Percentiles rank a stretch among this genome's conserved stretches.
Evolutionary conservation across 2,113 vertebrate genomes (phyloP).

Genomic region (Todiramphus saurophagus): DNA sequence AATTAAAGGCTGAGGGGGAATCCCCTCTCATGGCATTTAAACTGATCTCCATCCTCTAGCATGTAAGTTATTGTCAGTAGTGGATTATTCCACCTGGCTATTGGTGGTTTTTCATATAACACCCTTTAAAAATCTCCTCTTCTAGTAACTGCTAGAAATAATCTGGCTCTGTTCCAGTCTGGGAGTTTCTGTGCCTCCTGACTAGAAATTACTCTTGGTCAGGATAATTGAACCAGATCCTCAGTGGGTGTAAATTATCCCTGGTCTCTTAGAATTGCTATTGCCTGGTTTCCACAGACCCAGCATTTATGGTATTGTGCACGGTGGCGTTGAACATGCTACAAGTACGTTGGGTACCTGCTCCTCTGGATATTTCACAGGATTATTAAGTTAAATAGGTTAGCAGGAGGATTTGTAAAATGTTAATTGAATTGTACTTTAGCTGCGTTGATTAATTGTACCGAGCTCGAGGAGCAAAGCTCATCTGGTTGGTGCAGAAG

Average conservation of each 20-base stretch:
- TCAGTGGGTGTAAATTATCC: neutral
- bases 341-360: fast-evolving
- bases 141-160: neutral
- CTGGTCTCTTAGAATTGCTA: neutral
- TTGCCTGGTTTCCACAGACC: neutral
- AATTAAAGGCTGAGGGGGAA: neutral
- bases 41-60: neutral
- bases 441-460: neutral
- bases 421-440: neutral
- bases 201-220: neutral
- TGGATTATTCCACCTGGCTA: neutral
- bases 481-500: neutral
- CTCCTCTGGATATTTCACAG: neutral
- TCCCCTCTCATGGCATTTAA: neutral
- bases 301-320: neutral
- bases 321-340: neutral
- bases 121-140: neutral
- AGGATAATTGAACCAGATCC: neutral
- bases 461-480: neutral
- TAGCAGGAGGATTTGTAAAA: neutral
- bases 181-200: neutral
- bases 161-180: neutral
- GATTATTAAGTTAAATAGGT: neutral
- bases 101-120: neutral
- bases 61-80: neutral